Conservation (phyloP, 2,113 vertebrate species). For the Tiliqua scincoides region DNA sequence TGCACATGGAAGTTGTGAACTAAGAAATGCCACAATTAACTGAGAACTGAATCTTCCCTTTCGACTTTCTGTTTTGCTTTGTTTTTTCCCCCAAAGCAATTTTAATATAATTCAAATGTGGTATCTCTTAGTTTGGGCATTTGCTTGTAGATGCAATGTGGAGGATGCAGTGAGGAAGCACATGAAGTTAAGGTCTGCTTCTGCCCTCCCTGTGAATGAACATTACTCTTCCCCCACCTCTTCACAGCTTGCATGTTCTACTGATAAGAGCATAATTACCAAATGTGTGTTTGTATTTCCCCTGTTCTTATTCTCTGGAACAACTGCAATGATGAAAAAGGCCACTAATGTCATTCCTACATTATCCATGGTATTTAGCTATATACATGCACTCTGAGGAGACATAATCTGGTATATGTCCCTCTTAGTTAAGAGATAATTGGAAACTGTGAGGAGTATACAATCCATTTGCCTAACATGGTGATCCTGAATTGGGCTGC, state of each 20-base stretch:
- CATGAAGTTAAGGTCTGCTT: neutral
- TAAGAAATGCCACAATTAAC: neutral
- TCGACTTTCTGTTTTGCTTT: neutral
- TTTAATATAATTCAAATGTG: neutral
- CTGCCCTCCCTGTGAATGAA: neutral
- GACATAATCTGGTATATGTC: neutral
- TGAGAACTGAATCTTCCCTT: neutral
- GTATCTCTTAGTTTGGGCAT: neutral
- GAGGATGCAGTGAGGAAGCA: neutral
- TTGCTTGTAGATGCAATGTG: neutral
- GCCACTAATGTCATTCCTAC: neutral
- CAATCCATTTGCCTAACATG: neutral
- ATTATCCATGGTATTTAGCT: neutral
- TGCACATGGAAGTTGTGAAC: neutral
- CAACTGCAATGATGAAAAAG: neutral
- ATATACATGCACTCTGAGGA: neutral
- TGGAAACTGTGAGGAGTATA: neutral
- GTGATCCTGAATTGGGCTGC: neutral
- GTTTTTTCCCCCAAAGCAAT: neutral
- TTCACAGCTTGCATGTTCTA: neutral
- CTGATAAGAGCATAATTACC: neutral
- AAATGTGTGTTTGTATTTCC: neutral
- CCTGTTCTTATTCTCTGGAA: neutral
- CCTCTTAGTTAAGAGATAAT: neutral
- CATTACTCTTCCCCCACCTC: neutral